Conservation (phyloP, 2,888 invertebrate genomes). For the Caenorhabditis plicata region DNA sequence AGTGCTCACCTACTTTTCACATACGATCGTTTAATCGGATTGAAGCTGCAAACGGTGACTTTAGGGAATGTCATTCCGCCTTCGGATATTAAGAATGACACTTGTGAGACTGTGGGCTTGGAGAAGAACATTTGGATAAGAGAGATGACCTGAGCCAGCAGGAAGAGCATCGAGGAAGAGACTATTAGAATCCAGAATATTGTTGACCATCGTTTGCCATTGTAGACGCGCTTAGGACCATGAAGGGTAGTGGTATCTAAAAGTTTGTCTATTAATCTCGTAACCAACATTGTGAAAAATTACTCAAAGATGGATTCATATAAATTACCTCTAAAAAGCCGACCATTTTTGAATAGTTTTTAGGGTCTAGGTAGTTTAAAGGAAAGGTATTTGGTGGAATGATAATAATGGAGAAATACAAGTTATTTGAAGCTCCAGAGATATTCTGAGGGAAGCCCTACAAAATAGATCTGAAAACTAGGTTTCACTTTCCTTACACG, state of each 20-base stretch:
- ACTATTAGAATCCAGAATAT: slow-evolving; percentile 53
- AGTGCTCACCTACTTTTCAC: slow-evolving; percentile 40
- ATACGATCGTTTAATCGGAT: slow-evolving; percentile 50
- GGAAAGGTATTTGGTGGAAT: no score
- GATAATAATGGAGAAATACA: no score
- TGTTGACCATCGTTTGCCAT: slow-evolving; percentile 33
- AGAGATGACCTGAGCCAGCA: slow-evolving; percentile 45
- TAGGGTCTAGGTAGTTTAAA: no score
- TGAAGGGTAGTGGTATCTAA: slow-evolving; percentile 61
- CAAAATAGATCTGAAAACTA: no score
- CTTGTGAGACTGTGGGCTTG: slow-evolving; percentile 57
- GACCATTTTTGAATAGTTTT: no score
- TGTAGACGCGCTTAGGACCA: slow-evolving; percentile 57
- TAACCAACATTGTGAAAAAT: no score
- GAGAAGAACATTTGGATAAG: slow-evolving; percentile 44
- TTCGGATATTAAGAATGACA: slow-evolving; percentile 56
- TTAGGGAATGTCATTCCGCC: slow-evolving; percentile 55
- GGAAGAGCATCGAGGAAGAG: slow-evolving; percentile 39
- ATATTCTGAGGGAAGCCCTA: no score
- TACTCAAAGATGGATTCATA: no score
- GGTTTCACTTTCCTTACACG: no score
- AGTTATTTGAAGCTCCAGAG: no score
- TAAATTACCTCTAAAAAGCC: no score
- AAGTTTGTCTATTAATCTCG: no score
- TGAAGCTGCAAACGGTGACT: slow-evolving; percentile 61